Percentiles rank a stretch among this genome's conserved stretches.
Evolutionary conservation across 2,797 vertebrate species (phyloP).

Genomic region (Pseudopleuronectes americanus): DNA sequence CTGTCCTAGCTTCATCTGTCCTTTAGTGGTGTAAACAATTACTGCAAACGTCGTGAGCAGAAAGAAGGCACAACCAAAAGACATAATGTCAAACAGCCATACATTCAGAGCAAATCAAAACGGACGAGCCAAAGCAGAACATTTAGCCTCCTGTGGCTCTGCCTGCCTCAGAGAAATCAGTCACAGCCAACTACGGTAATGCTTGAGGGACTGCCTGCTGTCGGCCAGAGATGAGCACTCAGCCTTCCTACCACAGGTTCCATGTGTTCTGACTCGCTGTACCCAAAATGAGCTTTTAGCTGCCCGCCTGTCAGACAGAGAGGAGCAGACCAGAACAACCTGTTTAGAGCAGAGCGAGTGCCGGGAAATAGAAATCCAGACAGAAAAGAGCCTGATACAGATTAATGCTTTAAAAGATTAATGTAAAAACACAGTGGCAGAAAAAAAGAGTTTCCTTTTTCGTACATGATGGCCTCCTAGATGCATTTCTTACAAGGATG

Average conservation of each 20-base stretch:
- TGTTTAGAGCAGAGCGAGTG: conserved; percentile 41
- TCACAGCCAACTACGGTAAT: conserved; percentile 68
- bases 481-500: no score
- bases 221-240: conserved; percentile 72
- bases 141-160: conserved; percentile 73
- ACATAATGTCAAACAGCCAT: conserved; percentile 71
- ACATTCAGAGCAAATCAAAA: conserved; percentile 75
- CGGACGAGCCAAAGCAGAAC: conserved; percentile 70
- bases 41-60: conserved; percentile 27
- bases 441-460: neutral
- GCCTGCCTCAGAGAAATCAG: conserved; percentile 77
- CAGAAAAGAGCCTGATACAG: conserved; percentile 19
- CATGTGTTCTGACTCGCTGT: conserved; percentile 64
- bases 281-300: conserved; percentile 76
- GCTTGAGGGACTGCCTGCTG: conserved; percentile 76
- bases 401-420: conserved; percentile 11
- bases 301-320: conserved; percentile 51
- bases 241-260: conserved; percentile 65
- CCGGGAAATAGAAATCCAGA: conserved; percentile 36
- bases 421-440: neutral
- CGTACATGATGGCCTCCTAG: no score
- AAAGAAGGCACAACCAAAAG: conserved; percentile 52
- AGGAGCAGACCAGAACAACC: conserved; percentile 50
- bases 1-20: conserved; percentile 6
- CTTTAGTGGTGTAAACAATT: conserved; percentile 29